phyloP scores from a whole-genome alignment of 2,888 invertebrate genomes.

The Lasioglossum vierecki region DNA sequence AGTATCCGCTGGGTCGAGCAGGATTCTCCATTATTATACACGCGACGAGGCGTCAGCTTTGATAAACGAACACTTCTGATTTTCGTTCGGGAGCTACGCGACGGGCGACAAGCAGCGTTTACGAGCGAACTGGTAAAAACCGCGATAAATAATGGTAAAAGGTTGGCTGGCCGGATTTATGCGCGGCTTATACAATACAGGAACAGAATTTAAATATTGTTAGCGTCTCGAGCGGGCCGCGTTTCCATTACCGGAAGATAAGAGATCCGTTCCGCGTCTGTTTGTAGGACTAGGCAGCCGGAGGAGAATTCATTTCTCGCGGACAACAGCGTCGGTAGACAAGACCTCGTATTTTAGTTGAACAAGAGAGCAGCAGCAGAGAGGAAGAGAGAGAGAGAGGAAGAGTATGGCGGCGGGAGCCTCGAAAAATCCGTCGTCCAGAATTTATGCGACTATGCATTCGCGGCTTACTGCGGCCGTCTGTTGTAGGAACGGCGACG shows the following conservation, averaged over 20 bases:
- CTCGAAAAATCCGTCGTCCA: slow-evolving; percentile 47
- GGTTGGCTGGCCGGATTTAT: not conserved
- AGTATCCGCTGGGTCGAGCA: not conserved
- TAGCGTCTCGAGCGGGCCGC: slow-evolving; percentile 2
- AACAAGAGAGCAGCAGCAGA: not conserved
- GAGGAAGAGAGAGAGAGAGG: not conserved
- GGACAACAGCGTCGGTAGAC: not conserved
- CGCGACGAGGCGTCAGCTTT: not conserved
- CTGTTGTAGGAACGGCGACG: slow-evolving; percentile 9
- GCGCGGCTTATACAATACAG: not conserved
- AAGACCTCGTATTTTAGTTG: not conserved
- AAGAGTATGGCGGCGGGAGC: not conserved
- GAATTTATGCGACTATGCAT: slow-evolving; percentile 48
- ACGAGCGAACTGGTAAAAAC: not conserved
- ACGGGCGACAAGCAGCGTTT: not conserved
- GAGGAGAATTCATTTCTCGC: not conserved
- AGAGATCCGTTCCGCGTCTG: not conserved
- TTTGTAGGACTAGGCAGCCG: not conserved
- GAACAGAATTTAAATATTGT: slow-evolving; percentile 10
- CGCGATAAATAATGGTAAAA: slow-evolving; percentile 5
- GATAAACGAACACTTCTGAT: slow-evolving; percentile 4
- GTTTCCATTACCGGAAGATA: slow-evolving; percentile 9
- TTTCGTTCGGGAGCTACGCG: not conserved
- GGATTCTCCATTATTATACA: not conserved
- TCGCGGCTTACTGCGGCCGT: slow-evolving; percentile 42